A percentile compares a stretch with the other conserved stretches of the same genome.
These are phyloP conservation scores for Sebastes itinus DNA, from an alignment of 2,797 vertebrate genomes.

Conservation along the genomic window DNA sequence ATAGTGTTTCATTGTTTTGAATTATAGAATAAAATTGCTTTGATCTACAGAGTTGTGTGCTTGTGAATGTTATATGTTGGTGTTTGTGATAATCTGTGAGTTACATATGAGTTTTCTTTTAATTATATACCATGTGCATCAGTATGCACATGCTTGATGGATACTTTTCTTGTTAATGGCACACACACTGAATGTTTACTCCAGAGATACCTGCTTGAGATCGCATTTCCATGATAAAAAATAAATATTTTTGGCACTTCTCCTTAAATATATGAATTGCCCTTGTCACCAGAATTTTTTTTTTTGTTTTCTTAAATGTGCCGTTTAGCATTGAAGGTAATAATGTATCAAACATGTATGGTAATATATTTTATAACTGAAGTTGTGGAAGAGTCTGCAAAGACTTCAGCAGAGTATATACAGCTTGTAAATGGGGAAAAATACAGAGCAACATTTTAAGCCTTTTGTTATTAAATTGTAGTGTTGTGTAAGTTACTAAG, in stretches of 20 bases:
- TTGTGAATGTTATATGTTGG: constrained; percentile 64
- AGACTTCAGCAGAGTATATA: background rate
- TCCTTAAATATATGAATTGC: background rate
- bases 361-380: background rate
- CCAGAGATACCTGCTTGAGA: background rate
- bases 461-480: background rate
- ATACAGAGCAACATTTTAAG: background rate
- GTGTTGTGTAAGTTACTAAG: background rate
- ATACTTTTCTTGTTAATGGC: constrained; percentile 43
- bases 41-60: constrained; percentile 54
- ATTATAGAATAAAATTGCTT: constrained; percentile 43
- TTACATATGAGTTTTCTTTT: constrained; percentile 22
- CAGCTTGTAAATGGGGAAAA: background rate
- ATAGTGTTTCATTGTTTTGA: constrained; percentile 21
- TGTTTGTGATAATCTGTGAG: constrained; percentile 51
- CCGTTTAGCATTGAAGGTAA: background rate
- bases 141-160: background rate
- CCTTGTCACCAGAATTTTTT: background rate
- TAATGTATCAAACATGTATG: background rate
- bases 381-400: background rate
- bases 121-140: constrained; percentile 10
- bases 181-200: constrained; percentile 56
- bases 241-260: background rate
- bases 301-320: background rate
- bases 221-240: background rate